These are phyloP conservation scores for Heliconius ethilla DNA, from an alignment of 2,888 invertebrate genomes.

Conservation along the genomic window DNA sequence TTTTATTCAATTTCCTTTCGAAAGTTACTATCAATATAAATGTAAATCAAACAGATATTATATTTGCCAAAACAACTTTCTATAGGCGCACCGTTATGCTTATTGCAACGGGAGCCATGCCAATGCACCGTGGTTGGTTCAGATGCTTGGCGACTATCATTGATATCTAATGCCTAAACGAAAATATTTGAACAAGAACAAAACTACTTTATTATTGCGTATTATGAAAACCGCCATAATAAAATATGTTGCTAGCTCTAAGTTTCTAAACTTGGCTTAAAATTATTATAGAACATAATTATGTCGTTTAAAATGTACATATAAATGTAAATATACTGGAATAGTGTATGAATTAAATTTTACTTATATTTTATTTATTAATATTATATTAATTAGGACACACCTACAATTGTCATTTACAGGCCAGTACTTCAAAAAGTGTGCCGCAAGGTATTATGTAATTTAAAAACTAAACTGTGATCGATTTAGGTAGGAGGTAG, in stretches of 20 bases:
- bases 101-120: constrained; percentile 21
- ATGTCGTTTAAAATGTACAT: neutral
- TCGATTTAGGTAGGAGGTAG: neutral
- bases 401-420: neutral
- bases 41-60: neutral
- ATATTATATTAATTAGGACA: too few species aligned
- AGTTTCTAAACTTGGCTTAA: neutral
- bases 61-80: neutral
- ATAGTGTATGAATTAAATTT: neutral
- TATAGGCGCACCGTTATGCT: constrained; percentile 4
- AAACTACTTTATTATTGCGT: constrained; percentile 27
- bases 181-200: constrained; percentile 18
- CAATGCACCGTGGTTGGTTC: constrained; percentile 16
- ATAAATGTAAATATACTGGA: neutral
- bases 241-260: constrained; percentile 1
- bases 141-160: constrained; percentile 18
- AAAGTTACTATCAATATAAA: neutral
- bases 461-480: neutral
- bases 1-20: neutral
- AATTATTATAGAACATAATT: neutral
- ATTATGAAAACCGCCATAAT: constrained; percentile 6
- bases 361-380: too few species aligned
- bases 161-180: constrained; percentile 28
- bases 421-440: neutral
- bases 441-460: neutral